These are phyloP conservation scores for Sphenodon punctatus DNA, from an alignment of 2,797 vertebrate genomes.

Conservation along the genomic window DNA sequence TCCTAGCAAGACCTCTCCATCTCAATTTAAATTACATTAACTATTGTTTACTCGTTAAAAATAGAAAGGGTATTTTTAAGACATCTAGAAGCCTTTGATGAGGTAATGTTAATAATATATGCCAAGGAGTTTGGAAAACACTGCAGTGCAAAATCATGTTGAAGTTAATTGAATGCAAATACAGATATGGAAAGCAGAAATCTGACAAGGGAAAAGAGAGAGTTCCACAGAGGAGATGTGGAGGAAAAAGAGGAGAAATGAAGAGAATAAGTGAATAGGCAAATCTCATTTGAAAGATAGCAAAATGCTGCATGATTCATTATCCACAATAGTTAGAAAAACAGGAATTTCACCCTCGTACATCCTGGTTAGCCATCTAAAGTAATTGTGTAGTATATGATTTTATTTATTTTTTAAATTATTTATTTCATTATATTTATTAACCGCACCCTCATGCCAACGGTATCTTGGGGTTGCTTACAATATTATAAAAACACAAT, in stretches of 20 bases:
- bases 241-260: background rate
- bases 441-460: too few relatives aligned
- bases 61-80: too few relatives aligned
- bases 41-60: conserved; percentile 35
- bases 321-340: conserved; percentile 2
- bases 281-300: background rate
- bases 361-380: too few relatives aligned
- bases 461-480: too few relatives aligned
- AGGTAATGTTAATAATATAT: conserved; percentile 46
- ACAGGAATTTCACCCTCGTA: background rate
- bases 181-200: conserved; percentile 12
- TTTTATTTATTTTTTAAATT: too few relatives aligned
- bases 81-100: conserved; percentile 32
- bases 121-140: conserved; percentile 16
- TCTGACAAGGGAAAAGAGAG: background rate
- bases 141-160: background rate
- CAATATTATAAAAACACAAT: too few relatives aligned
- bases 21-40: conserved; percentile 32
- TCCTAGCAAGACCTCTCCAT: background rate
- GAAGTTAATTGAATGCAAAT: conserved; percentile 43
- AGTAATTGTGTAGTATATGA: too few relatives aligned
- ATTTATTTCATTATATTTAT: too few relatives aligned
- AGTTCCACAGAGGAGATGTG: background rate
- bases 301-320: background rate
- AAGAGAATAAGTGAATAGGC: background rate